These are phyloP conservation scores for Rhynchonycteris naso DNA, from an alignment of 2,797 vertebrate genomes.

Conservation along the genomic window DNA sequence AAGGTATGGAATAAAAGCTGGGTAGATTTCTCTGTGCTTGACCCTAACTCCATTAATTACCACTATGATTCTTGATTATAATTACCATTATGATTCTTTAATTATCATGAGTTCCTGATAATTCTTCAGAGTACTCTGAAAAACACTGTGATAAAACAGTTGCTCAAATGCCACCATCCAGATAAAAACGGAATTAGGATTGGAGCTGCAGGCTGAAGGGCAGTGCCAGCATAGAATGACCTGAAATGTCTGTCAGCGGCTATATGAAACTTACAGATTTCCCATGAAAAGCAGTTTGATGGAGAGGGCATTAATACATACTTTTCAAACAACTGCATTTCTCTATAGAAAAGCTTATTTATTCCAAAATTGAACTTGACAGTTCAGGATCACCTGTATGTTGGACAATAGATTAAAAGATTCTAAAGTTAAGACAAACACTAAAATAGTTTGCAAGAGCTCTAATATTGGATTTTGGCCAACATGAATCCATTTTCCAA, in stretches of 20 bases:
- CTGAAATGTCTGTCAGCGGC: background rate
- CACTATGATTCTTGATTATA: background rate
- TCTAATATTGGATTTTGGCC: background rate
- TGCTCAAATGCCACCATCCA: background rate
- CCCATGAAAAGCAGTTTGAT: background rate
- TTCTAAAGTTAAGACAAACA: background rate
- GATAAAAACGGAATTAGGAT: background rate
- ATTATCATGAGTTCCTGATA: background rate
- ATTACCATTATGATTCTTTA: too few species aligned
- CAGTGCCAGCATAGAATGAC: background rate
- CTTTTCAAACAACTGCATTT: background rate
- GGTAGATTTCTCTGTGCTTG: background rate
- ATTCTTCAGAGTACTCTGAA: background rate
- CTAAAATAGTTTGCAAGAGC: background rate
- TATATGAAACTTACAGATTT: background rate
- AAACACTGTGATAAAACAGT: background rate
- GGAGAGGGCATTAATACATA: background rate
- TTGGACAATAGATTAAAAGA: background rate
- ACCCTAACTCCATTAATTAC: background rate
- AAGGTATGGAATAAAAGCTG: background rate
- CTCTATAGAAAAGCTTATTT: background rate
- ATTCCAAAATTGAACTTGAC: background rate
- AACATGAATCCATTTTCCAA: constrained; percentile 34
- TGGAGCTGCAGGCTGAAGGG: background rate
- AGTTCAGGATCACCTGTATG: background rate